A percentile compares a stretch with the other conserved stretches of the same genome.
Evolutionary conservation across 2,113 vertebrate genomes (phyloP).

Genomic region (Amazona guildingii): DNA sequence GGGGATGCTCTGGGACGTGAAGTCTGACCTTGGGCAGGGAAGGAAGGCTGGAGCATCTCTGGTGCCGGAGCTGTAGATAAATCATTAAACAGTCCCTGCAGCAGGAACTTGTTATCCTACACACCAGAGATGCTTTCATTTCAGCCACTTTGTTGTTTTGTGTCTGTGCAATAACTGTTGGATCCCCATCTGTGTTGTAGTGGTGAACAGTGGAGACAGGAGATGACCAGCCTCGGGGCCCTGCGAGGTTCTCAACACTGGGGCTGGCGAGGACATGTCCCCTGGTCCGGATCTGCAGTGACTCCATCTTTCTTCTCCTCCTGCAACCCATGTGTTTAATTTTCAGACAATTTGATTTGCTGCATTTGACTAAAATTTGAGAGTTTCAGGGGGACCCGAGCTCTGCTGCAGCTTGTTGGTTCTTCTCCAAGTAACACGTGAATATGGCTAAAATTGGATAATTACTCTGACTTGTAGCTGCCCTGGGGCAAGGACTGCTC

Average conservation of each 20-base stretch:
- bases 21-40: neutral
- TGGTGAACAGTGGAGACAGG: accelerated
- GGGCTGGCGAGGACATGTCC: neutral
- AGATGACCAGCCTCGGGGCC: neutral
- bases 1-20: neutral
- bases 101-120: neutral
- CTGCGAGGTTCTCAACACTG: accelerated
- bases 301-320: neutral
- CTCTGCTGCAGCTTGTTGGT: neutral
- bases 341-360: neutral
- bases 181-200: neutral
- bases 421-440: neutral
- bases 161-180: neutral
- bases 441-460: neutral
- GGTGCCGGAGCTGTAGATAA: neutral
- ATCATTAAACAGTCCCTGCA: neutral
- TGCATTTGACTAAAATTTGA: neutral
- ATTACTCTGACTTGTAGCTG: neutral
- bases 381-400: neutral
- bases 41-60: neutral
- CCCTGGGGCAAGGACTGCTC: neutral
- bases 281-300: neutral
- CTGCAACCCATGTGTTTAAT: neutral
- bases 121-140: neutral
- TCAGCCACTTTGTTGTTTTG: neutral